A percentile compares a stretch with the other conserved stretches of the same genome.
phyloP scores from a whole-genome alignment of 2,797 vertebrate species.

The Chiroxiphia lanceolata region DNA sequence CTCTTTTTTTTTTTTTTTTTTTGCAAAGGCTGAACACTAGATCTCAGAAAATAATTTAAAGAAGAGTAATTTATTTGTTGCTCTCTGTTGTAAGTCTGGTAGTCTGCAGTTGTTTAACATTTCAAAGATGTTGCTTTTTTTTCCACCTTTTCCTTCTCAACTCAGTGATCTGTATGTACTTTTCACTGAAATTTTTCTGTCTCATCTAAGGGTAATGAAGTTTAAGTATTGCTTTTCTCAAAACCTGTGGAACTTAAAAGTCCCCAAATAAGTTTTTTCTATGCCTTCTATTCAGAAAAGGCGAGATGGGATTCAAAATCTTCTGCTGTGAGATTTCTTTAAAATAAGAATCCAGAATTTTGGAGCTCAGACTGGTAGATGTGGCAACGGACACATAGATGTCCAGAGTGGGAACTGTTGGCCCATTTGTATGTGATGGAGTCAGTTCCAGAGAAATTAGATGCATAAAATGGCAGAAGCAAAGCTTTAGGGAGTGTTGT shows the following conservation, averaged over 20 bases:
- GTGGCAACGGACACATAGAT: fast-evolving
- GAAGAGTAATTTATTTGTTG: not conserved
- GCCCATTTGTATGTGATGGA: not conserved
- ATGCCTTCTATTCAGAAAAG: not conserved
- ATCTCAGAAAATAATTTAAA: not conserved
- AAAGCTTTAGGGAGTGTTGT: not conserved
- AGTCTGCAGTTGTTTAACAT: not conserved
- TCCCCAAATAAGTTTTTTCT: not conserved
- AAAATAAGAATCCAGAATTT: not conserved
- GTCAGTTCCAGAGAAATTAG: not conserved
- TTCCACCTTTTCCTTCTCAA: not conserved
- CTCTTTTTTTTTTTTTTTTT: fast-evolving
- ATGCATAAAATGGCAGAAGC: not conserved
- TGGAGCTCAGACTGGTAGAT: not conserved
- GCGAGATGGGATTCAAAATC: not conserved
- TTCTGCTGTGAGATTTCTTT: not conserved
- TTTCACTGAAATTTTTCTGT: not conserved
- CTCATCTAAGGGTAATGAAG: not conserved
- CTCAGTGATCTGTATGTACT: fast-evolving
- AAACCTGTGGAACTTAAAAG: not conserved
- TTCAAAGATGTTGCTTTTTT: not conserved
- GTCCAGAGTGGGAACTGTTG: not conserved
- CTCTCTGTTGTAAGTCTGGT: not conserved
- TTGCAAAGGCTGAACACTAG: not conserved
- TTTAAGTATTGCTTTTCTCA: not conserved